Evolutionary conservation across 2,113 vertebrate genomes (phyloP), one percentile per base, ranked within the genome.

Genomic region (Triplophysa siluroides): DNA sequence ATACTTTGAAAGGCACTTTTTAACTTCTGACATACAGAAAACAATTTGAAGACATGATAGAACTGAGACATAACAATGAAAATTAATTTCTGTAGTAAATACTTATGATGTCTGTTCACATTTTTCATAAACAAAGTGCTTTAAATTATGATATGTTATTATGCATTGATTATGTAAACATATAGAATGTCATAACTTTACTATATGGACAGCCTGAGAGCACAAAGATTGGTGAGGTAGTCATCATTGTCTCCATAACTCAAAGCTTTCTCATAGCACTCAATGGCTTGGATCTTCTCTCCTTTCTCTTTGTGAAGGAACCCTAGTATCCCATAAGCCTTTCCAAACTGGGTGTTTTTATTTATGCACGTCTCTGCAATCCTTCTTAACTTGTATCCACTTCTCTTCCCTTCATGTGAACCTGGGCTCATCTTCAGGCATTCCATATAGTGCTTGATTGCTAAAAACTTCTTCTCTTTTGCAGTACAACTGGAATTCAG

Each of bases 281-380:
- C 61, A 33, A 85, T 29, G 26, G 88, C 85, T 67, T 78, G 23
- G 2, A 0, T 9, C 62, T 63, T 86, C 61, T 83, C 60, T 38
- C 68, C 68, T 24, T 69, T 78, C 38, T 68, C 43, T 64, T 84
- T 69, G 61, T 88, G 69, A 43, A 88, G 50, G 8, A 86, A 85
- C 33, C 83, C 83, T 66, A 85, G 79, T 72, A 83, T 67, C 1
- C 75, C 86, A 83, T 41, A 84, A 23, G 86, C 83, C 66, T 85
- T 45, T 12, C 75, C 81, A 26, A 85, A 68, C 19, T 45, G 7
- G 0, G 50, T 19, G 26, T 77, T 78, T 18, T 54, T 78, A 14
- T 0, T 0, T 33, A 77, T 47, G 4, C n/a, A n/a, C 58, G 54
- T 79, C 8, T 60, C 26, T 21, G 76, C 81, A 19, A 85, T 84